These are phyloP conservation scores for Archilochus colubris DNA, from an alignment of 2,113 vertebrate genomes.

Conservation along the genomic window DNA sequence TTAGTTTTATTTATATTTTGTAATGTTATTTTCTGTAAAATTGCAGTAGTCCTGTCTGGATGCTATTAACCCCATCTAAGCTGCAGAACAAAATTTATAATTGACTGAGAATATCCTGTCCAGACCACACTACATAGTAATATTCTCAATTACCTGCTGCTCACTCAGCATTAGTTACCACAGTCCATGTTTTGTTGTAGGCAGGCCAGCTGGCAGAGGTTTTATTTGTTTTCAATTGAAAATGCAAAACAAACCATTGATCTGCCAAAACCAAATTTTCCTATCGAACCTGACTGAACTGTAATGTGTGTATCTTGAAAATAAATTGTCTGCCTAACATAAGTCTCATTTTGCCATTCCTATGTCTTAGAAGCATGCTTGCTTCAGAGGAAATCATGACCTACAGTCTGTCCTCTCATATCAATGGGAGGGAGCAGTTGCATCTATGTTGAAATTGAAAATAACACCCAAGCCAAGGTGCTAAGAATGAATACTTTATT, in stretches of 20 bases:
- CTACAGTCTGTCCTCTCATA: neutral
- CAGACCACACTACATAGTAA: neutral
- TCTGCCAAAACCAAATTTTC: neutral
- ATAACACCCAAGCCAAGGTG: neutral
- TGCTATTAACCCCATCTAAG: conserved; percentile 22
- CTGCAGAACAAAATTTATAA: neutral
- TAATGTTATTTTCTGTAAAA: conserved; percentile 38
- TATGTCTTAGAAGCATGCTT: neutral
- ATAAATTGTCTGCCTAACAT: neutral
- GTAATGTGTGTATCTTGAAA: neutral
- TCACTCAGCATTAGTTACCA: neutral
- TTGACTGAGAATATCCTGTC: neutral
- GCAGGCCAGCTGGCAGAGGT: neutral
- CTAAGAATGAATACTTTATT: accelerated
- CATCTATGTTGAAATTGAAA: neutral
- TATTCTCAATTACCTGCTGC: neutral
- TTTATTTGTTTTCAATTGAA: conserved; percentile 2
- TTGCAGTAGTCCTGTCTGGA: neutral
- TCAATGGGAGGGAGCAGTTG: neutral
- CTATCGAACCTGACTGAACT: neutral
- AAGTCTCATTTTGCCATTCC: neutral
- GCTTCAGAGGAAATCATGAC: neutral
- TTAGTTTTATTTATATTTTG: neutral
- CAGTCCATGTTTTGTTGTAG: neutral
- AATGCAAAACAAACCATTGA: neutral